Base-by-base conservation (phyloP, 2,113 vertebrate genomes). In the Psettodes erumei region DNA sequence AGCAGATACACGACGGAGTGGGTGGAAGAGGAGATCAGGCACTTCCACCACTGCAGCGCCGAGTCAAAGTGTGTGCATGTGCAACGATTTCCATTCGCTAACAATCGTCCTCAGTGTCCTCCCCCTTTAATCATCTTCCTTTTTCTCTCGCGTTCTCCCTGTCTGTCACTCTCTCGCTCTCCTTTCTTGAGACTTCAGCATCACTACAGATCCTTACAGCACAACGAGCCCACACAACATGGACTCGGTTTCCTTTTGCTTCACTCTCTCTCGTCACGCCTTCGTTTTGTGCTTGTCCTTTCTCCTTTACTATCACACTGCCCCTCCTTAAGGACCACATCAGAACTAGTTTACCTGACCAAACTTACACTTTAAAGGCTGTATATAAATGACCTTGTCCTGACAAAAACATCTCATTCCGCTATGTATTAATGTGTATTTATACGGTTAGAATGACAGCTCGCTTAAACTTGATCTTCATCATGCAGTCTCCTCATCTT, bases 161-260 rank as follows among this genome's bases (percentile, higher is more conserved):
- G 75, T 73, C 81, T 4, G 25, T 89, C 84, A 10, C 9, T 40
- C 3, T 12, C 75, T 73, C 33, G 1, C 37, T 37, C 55, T 70
- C 60, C 71, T 72, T 77, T 79, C 87, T 87, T 69, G 76, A 79
- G 70, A 85, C 62, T 87, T 72, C 66, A 83, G 81, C 82, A 76
- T 77, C 58, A 75, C 80, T 62, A 55, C 60, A 72, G 48, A 82
- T 80, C 77, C 76, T 84, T 80, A 71, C 74, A 79, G 79, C 79
- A 64, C 35, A 38, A 64, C 72, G 65, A 71, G 85, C 89, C 89
- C 86, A 92, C 89, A 90, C 90, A 90, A 64, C 73, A 79, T 75
- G 74, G 71, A 89, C 86, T 62, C 70, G 0, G 53, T 63, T 72
- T 89, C 86, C 88, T 91, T n/a, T 69, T 64, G 62, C 76, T 72